Conservation (phyloP, 2,797 vertebrate genomes). For the Hydrolagus colliei region DNA sequence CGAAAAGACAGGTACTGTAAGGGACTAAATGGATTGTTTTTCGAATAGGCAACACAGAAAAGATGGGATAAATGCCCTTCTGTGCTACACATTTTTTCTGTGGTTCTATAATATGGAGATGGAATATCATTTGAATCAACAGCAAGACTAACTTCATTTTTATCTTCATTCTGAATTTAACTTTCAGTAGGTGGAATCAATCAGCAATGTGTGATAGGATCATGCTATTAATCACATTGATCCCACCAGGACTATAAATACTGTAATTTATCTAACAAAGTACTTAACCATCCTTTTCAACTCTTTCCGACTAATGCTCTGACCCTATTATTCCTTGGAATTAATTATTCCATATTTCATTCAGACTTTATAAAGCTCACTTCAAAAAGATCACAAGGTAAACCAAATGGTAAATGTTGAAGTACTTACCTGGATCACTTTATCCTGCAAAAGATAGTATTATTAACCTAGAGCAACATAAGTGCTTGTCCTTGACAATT, state of each 20-base stretch:
- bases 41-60: too few relatives aligned
- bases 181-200: background rate
- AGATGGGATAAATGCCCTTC: too few relatives aligned
- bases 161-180: background rate
- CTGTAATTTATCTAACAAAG: background rate
- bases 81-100: too few relatives aligned
- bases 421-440: slow-evolving; percentile 61
- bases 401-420: slow-evolving; percentile 32
- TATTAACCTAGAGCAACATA: background rate
- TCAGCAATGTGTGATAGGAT: background rate
- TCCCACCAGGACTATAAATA: background rate
- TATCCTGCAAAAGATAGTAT: slow-evolving; percentile 53
- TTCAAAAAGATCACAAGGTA: slow-evolving; percentile 5
- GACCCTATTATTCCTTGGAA: background rate
- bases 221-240: background rate
- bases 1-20: too few relatives aligned
- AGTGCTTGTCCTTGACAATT: background rate
- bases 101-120: too few relatives aligned
- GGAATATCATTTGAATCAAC: too few relatives aligned
- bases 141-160: background rate
- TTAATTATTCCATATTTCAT: background rate
- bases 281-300: slow-evolving; percentile 5
- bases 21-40: too few relatives aligned
- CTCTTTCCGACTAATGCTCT: background rate
- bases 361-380: background rate